Percentiles rank a stretch among this genome's conserved stretches.
phyloP scores from a whole-genome alignment of 2,888 invertebrate species.

The Carabus problematicus region DNA sequence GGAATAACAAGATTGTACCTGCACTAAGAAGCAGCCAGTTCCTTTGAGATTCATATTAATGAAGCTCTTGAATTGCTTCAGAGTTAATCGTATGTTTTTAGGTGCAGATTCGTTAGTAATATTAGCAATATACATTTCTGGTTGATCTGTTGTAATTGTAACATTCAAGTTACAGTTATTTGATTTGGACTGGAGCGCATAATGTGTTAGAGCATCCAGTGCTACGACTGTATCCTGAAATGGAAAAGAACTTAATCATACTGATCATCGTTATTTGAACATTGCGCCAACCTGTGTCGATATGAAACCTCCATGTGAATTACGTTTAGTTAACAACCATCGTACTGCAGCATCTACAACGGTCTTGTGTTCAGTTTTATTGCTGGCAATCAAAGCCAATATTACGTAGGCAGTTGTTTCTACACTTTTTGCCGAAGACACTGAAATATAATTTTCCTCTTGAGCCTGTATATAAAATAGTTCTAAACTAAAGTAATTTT shows the following conservation, averaged over 20 bases:
- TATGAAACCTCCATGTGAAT: constrained; percentile 73
- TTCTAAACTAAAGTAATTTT: not conserved
- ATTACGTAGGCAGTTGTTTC: constrained; percentile 75
- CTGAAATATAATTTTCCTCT: constrained; percentile 51
- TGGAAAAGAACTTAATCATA: constrained; percentile 41
- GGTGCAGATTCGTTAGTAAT: constrained; percentile 61
- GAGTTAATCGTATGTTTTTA: constrained; percentile 58
- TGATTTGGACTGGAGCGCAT: constrained; percentile 59
- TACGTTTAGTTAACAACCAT: constrained; percentile 76
- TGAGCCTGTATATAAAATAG: not conserved
- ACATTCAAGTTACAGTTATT: constrained; percentile 59
- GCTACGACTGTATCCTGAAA: constrained; percentile 67
- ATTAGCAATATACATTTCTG: constrained; percentile 57
- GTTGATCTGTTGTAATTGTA: constrained; percentile 56
- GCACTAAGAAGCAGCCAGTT: constrained; percentile 65
- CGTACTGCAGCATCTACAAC: constrained; percentile 69
- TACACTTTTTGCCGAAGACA: constrained; percentile 66
- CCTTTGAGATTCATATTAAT: constrained; percentile 62
- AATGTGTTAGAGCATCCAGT: constrained; percentile 66
- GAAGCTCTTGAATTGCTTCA: constrained; percentile 59
- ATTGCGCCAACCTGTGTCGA: constrained; percentile 70
- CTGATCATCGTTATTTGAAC: no score
- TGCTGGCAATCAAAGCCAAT: constrained; percentile 64
- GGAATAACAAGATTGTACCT: constrained; percentile 55
- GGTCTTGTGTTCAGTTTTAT: constrained; percentile 61